A percentile compares a stretch with the other conserved stretches of the same genome.
Evolutionary conservation across 2,888 invertebrate genomes (phyloP).

Genomic region (Ctenicera cuprea): DNA sequence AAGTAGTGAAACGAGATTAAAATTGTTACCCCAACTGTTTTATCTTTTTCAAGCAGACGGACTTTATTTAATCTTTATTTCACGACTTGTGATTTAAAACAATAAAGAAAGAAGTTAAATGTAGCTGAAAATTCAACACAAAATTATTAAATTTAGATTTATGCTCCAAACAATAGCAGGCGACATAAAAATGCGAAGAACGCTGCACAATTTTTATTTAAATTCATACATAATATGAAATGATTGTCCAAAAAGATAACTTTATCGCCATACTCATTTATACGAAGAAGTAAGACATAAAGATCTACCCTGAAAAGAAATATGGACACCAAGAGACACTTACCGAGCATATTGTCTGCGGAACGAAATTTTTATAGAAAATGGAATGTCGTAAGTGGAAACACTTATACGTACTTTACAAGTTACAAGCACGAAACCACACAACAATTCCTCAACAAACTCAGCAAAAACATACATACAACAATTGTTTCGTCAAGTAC

Average conservation of each 20-base stretch:
- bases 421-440: constrained; percentile 12
- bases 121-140: not conserved
- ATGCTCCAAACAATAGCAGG: no score
- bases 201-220: not conserved
- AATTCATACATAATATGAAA: not conserved
- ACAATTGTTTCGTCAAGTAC: no score
- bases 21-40: constrained; percentile 9
- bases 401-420: constrained; percentile 20
- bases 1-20: constrained; percentile 14
- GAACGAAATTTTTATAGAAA: constrained; percentile 21
- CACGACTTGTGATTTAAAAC: constrained; percentile 1
- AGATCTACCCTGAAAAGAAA: not conserved
- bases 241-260: not conserved
- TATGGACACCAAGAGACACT: constrained; percentile 26
- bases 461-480: no score
- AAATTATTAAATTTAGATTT: no score
- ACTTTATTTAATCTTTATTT: constrained; percentile 23
- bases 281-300: not conserved
- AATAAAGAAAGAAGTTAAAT: not conserved
- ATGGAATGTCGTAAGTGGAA: constrained; percentile 21
- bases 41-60: constrained; percentile 21
- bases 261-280: no score
- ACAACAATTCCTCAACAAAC: not conserved
- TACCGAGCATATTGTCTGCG: constrained; percentile 7
- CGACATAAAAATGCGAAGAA: no score